These are phyloP conservation scores for Chrysogorgia sp. DNA, from an alignment of 92 coral and sea anemone species.

Conservation along the genomic window DNA sequence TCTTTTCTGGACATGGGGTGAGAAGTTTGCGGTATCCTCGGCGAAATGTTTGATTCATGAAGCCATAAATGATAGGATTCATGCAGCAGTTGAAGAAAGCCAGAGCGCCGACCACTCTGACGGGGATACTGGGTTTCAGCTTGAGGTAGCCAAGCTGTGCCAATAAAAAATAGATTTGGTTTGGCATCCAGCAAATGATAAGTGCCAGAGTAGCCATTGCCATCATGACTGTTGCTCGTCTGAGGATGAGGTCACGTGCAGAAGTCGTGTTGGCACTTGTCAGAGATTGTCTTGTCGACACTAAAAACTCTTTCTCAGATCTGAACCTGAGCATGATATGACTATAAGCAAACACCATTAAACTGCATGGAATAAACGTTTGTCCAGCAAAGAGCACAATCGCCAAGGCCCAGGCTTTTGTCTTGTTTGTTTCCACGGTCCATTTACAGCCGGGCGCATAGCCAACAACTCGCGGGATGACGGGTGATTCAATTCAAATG, in stretches of 20 bases:
- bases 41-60: conserved; percentile 34
- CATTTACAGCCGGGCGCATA: conserved; percentile 19
- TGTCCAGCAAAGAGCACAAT: conserved; percentile 33
- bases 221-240: conserved; percentile 74
- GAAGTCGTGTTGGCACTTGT: not conserved
- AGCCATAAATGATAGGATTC: conserved; percentile 42
- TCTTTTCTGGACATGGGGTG: conserved; percentile 1
- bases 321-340: conserved; percentile 22
- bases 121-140: conserved; percentile 49
- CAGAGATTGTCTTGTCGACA: conserved; percentile 8
- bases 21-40: conserved; percentile 21
- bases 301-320: conserved; percentile 6
- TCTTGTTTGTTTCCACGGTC: conserved; percentile 33
- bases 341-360: conserved; percentile 18
- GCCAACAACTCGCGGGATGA: conserved; percentile 34
- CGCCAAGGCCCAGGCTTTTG: conserved; percentile 36
- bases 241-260: conserved; percentile 20
- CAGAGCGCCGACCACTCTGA: conserved; percentile 30
- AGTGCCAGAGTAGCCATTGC: conserved; percentile 68
- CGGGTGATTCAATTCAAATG: conserved; percentile 36
- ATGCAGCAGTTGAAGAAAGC: conserved; percentile 26
- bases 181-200: conserved; percentile 76
- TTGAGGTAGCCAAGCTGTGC: conserved; percentile 65
- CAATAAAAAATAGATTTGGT: conserved; percentile 67
- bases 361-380: conserved; percentile 26